Conservation (phyloP, 2,113 vertebrate species). For the Dunckerocampus dactyliophorus region DNA sequence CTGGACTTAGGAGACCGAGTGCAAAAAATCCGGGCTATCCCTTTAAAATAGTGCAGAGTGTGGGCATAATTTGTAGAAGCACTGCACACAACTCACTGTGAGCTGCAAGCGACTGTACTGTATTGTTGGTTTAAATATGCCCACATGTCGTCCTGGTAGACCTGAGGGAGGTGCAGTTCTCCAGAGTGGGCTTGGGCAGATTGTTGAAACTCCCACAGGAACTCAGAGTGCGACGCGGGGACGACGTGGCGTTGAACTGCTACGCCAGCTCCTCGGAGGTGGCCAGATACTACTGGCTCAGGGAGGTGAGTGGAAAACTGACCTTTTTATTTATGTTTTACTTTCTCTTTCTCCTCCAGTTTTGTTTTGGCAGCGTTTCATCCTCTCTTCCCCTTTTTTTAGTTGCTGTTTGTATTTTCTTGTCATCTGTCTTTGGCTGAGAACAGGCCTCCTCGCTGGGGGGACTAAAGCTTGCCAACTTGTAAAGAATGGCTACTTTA, state of each 20-base stretch:
- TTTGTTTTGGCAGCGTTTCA: conserved; percentile 26
- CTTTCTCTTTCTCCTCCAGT: conserved; percentile 13
- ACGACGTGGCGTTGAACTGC: conserved; percentile 66
- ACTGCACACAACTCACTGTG: neutral
- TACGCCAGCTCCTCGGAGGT: conserved; percentile 62
- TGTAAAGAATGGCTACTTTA: conserved; percentile 67
- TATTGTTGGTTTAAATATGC: neutral
- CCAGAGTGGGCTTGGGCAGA: conserved; percentile 38
- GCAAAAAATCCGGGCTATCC: too few relatives aligned
- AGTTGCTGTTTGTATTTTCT: conserved; percentile 13
- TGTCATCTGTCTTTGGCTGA: conserved; percentile 27
- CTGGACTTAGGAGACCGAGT: too few relatives aligned
- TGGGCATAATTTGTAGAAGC: neutral
- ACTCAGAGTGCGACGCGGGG: conserved; percentile 58
- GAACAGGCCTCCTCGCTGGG: conserved; percentile 22
- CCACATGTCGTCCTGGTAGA: conserved; percentile 46
- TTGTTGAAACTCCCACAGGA: conserved; percentile 48
- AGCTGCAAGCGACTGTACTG: neutral
- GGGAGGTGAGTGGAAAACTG: conserved; percentile 51
- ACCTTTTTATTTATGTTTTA: conserved; percentile 20
- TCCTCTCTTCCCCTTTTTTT: conserved; percentile 13
- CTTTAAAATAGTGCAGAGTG: too few relatives aligned
- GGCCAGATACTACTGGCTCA: conserved; percentile 64
- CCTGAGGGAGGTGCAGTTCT: conserved; percentile 46
- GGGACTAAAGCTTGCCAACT: conserved; percentile 50